Evolutionary conservation across 2,888 invertebrate genomes (phyloP).

Genomic region (Melanophora roralis): DNA sequence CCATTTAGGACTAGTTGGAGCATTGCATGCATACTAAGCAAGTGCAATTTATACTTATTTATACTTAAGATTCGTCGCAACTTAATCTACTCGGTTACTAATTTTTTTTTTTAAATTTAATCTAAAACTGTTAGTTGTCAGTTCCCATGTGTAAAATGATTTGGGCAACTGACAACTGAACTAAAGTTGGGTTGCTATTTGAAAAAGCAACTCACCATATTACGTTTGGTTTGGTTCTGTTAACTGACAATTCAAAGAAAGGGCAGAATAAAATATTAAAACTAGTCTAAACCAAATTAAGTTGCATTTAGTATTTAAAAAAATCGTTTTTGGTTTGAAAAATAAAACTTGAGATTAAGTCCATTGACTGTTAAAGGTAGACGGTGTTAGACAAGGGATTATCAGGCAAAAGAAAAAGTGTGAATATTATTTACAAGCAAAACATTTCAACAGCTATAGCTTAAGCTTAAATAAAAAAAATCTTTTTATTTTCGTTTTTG

Average conservation of each 20-base stretch:
- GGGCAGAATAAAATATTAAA: not conserved
- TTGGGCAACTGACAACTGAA: too few species aligned
- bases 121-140: too few species aligned
- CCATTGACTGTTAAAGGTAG: not conserved
- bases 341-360: not conserved
- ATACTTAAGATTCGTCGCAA: not conserved
- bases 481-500: not conserved
- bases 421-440: not conserved
- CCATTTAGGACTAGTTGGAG: slow-evolving; percentile 31
- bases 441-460: not conserved
- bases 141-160: too few species aligned
- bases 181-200: too few species aligned
- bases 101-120: too few species aligned
- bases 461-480: slow-evolving; percentile 1
- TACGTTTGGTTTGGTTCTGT: too few species aligned
- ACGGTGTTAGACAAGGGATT: not conserved
- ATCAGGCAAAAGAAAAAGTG: not conserved
- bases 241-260: slow-evolving; percentile 11
- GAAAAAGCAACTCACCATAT: too few species aligned
- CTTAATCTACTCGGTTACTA: too few species aligned
- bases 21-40: slow-evolving; percentile 24
- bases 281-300: not conserved
- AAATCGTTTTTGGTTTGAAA: too few species aligned
- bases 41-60: slow-evolving; percentile 19
- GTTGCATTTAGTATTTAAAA: too few species aligned